Evolutionary conservation across 2,797 vertebrate genomes (phyloP), one percentile per base, ranked within the genome.

Genomic region (Labeo calbasu): DNA sequence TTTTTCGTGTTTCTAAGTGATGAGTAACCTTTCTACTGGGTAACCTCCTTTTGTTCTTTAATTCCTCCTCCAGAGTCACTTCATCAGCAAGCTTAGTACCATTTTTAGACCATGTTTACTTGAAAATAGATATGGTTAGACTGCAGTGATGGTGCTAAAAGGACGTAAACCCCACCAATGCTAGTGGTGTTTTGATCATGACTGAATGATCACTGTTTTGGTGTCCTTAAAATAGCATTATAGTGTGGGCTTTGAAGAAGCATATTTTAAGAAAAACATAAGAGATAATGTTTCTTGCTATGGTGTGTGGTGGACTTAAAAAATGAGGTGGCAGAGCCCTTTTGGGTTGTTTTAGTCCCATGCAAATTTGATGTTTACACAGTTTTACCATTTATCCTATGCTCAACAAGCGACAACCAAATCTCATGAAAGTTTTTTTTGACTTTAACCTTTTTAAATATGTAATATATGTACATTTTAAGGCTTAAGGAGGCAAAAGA

Each of bases 1-100:
- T 43, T 71, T 61, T 71, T 11, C 10, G 43, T 23, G 55, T 71
- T 40, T 72, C 43, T 81, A 72, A 81, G 46, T 82, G 57, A 65
- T 72, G 48, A 28, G 36, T 61, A 32, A 57, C 36, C n/a, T 59
- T 57, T 80, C 36, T 46, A 32, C 50, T 14, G 72, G 59, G 32
- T 59, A 23, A 43, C 32, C 75, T 77, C 40, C 15, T 57, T 81
- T 81, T 68, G 14, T 55, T 57, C n/a, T 69, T 69, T 57, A 40
- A 23, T 75, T 50, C n/a, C 28, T 65, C 3, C n/a, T 63, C 19
- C 43, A 65, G 23, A 79, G 25, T 75, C 70, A 66, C 71, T 76
- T 82, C 32, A 55, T 82, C 59, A 82, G 71, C 23, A 53, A 61
- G 11, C 68, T 10, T 43, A 59, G 40, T 32, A 25, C 57, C 70